Conservation (phyloP, 2,113 vertebrate species). For the Microtus pennsylvanicus region DNA sequence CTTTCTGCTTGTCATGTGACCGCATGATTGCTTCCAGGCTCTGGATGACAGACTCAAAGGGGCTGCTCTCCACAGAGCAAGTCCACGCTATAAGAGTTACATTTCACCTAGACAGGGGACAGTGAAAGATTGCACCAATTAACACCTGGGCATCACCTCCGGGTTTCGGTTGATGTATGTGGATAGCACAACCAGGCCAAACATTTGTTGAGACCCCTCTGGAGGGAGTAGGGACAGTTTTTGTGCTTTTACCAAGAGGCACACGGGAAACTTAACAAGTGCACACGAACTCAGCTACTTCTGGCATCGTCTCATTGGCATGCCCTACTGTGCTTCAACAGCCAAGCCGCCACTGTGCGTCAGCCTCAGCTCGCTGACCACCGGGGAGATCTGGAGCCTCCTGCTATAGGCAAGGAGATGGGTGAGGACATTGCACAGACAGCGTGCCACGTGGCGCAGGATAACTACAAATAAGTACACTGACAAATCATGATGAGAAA, state of each 20-base stretch:
- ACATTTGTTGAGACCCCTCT: slow-evolving; percentile 29
- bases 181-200: slow-evolving; percentile 60
- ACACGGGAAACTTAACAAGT: not conserved
- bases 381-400: not conserved
- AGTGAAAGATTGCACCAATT: slow-evolving; percentile 70
- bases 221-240: not conserved
- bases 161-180: slow-evolving; percentile 39
- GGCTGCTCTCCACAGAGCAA: slow-evolving; percentile 43
- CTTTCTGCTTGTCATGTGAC: not conserved
- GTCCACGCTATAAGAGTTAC: slow-evolving; percentile 5
- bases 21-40: slow-evolving; percentile 1
- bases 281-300: not conserved
- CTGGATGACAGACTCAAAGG: slow-evolving; percentile 31
- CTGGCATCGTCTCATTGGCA: not conserved
- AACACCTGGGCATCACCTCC: slow-evolving; percentile 20
- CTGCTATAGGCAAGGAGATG: not conserved
- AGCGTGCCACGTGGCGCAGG: not conserved
- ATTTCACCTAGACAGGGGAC: slow-evolving; percentile 37
- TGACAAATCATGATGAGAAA: not conserved
- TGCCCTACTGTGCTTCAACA: not conserved
- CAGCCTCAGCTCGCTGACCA: not conserved
- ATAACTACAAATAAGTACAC: too few relatives aligned
- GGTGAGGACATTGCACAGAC: not conserved
- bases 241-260: not conserved
- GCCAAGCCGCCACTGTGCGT: not conserved